Evolutionary conservation across 2,888 invertebrate genomes (phyloP).

Genomic region (Acronicta psi): DNA sequence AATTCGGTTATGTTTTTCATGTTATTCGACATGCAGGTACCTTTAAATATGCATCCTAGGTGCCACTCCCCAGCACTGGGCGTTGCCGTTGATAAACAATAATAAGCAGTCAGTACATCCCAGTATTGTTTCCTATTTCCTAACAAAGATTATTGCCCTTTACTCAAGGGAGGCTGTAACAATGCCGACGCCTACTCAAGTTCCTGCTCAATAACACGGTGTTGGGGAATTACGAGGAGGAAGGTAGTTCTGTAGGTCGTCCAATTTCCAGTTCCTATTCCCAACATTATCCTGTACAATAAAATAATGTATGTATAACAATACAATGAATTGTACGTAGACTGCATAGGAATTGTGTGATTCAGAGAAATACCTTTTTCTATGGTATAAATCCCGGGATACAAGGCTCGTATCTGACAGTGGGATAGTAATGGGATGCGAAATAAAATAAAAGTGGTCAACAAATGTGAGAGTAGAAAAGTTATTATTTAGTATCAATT

Average conservation of each 20-base stretch:
- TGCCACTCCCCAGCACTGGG: too few species aligned
- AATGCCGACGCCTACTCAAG: slow-evolving; percentile 43
- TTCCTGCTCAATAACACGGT: slow-evolving; percentile 37
- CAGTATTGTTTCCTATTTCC: slow-evolving; percentile 39
- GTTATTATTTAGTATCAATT: background rate
- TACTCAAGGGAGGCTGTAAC: slow-evolving; percentile 42
- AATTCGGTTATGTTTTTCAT: too few species aligned
- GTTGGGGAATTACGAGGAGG: slow-evolving; percentile 30
- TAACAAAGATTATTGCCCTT: slow-evolving; percentile 55
- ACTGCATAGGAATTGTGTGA: too few species aligned
- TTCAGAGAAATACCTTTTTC: too few species aligned
- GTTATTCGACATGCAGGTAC: too few species aligned
- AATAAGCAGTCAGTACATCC: slow-evolving; percentile 7
- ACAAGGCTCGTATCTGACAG: too few species aligned
- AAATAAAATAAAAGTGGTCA: background rate
- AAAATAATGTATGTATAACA: slow-evolving; percentile 3
- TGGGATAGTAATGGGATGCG: background rate
- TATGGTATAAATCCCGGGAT: too few species aligned
- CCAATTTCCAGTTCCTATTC: slow-evolving; percentile 20
- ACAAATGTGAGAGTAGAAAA: too few species aligned
- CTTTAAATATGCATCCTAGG: too few species aligned
- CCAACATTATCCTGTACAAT: slow-evolving; percentile 13
- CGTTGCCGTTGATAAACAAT: too few species aligned
- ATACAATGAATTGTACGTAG: background rate
- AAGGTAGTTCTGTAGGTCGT: slow-evolving; percentile 16